Base-by-base conservation (phyloP, 2,113 vertebrate species). In the Candoia aspera region DNA sequence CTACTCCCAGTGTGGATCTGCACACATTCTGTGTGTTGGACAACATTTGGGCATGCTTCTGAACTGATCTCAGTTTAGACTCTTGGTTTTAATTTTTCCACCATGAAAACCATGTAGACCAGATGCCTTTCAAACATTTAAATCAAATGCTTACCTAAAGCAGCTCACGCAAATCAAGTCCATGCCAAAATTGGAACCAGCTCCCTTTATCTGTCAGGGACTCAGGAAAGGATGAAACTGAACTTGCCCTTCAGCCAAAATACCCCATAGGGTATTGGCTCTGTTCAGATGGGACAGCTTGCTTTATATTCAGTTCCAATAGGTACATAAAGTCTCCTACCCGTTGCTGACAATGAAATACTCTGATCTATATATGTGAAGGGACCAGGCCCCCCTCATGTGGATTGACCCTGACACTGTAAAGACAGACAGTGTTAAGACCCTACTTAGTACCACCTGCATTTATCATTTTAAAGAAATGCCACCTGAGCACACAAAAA, bases 401-500 rank as follows among this genome's bases (percentile, higher is more conserved):
- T 21, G 24, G 62, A 13, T 8, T 19, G 33, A 49, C 11, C 29
- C 21, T 55, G 6, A 24, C 49, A 17, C 37, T 54, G 49, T 33
- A 15, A 73, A 84, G 54, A 37, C 24, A 86, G 12, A 11, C 84
- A 73, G 12, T 12, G 57, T 53, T 59, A 54, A 59, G 58, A 23
- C 46, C 29, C 59, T 0, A 0, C 29, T 90, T 42, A 62, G 49
- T 54, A 59, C 8, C 49, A 68, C 4, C 49, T 37, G 13, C 8
- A 37, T 33, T 58, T 92, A 29, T 46, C n/a, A 64, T n/a, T 60
- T 68, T 79, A 21, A 57, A 79, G 24, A 58, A 6, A 88, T 90
- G 92, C 54, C 60, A 53, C 84, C 26, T 64, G 58, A 73, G 58
- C 17, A 37, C 3, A 85, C 58, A 89, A 93, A 93, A 49, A 73